Base-by-base conservation (phyloP, 2,888 invertebrate species). In the Tetheella fluctuosa region DNA sequence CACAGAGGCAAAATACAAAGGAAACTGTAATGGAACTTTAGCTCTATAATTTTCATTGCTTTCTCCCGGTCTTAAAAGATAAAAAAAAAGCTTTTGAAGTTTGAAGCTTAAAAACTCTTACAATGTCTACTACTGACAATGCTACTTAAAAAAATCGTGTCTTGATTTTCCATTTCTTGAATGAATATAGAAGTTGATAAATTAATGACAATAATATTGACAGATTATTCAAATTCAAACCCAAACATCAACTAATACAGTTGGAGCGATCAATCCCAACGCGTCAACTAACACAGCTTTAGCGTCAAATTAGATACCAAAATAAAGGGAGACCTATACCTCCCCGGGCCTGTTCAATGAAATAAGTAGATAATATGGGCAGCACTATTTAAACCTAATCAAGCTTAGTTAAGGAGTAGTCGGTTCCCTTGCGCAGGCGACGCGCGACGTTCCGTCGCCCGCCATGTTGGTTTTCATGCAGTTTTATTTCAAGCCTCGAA, bases 301-400 rank as follows among this genome's bases (percentile, higher is more conserved):
- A 71, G 70, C 70, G 74, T 74, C 20, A 71, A 67, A 70, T n/a
- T n/a, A n/a, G n/a, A 76, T 71, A 78, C 76, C 77, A 67, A 71
- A 85, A 80, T 76, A 81, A 76, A 84, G 80, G 80, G 80, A 83
- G 79, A 80, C 81, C 80, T 83, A 86, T 85, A 87, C 81, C 79
- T 78, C 80, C 73, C 82, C 83, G 80, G 86, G 83, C 83, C 83
- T 83, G 82, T 84, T 91, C 90, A 93, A 94, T 94, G 86, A 85
- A 93, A 90, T 94, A 93, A 93, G 92, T 93, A 94, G 93, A 93
- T 94, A 93, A 93, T 91, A 84, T 90, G 89, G 86, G 89, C 88
- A 88, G 86, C 86, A 88, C 94, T 94, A 94, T 94, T 94, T 94
- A 94, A 94, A 94, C 93, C 92, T 94, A 94, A 94, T 94, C 94